Percentiles rank a stretch among this genome's conserved stretches.
Conservation (phyloP, 35 echinoderm and acorn worm genomes). For the Diadema setosum region DNA sequence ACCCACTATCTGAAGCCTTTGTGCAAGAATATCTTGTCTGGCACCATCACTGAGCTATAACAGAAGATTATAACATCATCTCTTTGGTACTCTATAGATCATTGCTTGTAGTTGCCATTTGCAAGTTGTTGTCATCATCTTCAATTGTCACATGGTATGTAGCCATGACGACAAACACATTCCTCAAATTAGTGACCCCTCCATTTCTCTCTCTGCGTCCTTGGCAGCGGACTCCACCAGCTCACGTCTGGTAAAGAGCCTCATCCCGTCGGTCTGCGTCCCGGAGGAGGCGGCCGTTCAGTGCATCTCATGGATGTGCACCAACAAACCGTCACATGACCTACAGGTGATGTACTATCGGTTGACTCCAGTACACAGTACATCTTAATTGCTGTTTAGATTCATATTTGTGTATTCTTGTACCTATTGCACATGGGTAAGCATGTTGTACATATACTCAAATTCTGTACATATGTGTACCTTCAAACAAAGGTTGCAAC, state of each 20-base stretch:
- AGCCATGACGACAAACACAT: neutral
- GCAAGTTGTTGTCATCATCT: neutral
- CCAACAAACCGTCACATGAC: slow-evolving; percentile 64
- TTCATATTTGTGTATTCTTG: no score
- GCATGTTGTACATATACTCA: no score
- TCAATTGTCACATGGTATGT: neutral
- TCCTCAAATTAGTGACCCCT: neutral
- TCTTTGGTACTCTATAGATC: neutral
- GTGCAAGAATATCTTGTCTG: no score
- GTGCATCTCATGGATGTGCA: slow-evolving; percentile 89
- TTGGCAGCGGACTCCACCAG: slow-evolving; percentile 50
- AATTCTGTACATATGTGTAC: no score
- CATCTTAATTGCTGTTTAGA: no score
- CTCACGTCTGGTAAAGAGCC: slow-evolving; percentile 76
- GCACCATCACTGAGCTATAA: no score
- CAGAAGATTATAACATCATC: no score
- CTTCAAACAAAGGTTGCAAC: no score
- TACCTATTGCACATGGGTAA: no score
- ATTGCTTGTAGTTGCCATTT: neutral
- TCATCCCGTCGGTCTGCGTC: slow-evolving; percentile 51
- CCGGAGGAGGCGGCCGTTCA: slow-evolving; percentile 60
- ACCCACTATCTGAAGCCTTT: no score
- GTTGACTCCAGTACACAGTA: no score
- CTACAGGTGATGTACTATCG: no score
- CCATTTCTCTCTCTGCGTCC: neutral